Evolutionary conservation across 2,113 vertebrate species (phyloP), one percentile per base, ranked within the genome.

Genomic region (Lichenostomus cassidix): DNA sequence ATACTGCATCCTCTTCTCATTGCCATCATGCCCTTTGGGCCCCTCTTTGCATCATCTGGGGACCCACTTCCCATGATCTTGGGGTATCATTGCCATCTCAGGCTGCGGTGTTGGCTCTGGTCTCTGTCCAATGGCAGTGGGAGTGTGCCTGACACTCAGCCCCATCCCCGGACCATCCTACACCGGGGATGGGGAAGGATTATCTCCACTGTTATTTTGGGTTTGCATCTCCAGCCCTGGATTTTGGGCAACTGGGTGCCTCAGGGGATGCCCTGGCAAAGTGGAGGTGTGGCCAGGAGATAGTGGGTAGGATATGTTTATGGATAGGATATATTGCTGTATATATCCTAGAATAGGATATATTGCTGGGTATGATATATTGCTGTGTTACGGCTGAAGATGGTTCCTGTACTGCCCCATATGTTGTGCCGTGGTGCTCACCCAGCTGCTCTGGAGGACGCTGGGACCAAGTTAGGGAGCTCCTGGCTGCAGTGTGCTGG

Each of bases 61-160:
- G 9, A 8, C 9, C 16, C 44, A 22, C n/a, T 71, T 73, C 47
- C 70, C 19, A 0, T 74, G 22, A 7, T 8, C 29, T 15, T 3
- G 6, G 59, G 18, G 27, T 19, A 9, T 44, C 8, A 1, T 37
- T 77, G 20, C 18, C 25, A 5, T 31, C 74, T 73, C 47, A 27
- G 23, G 41, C 63, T 19, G 10, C 0, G 3, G 10, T 13, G 5
- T 14, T 0, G 0, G 58, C 56, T 79, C 76, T 29, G n/a, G 18
- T 58, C 49, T 42, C 52, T 3, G 2, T 60, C 31, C 0, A 2
- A 65, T 76, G 42, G 67, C 59, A 28, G 41, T 14, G 50, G 33
- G 21, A 44, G 18, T 1, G 15, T 74, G 29, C 55, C 46, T 37
- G 83, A 44, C 0, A 0, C 50, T 83, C 9, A 3, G 11, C 15